These are phyloP conservation scores for Caretta caretta DNA, from an alignment of 2,113 vertebrate genomes.

Conservation along the genomic window DNA sequence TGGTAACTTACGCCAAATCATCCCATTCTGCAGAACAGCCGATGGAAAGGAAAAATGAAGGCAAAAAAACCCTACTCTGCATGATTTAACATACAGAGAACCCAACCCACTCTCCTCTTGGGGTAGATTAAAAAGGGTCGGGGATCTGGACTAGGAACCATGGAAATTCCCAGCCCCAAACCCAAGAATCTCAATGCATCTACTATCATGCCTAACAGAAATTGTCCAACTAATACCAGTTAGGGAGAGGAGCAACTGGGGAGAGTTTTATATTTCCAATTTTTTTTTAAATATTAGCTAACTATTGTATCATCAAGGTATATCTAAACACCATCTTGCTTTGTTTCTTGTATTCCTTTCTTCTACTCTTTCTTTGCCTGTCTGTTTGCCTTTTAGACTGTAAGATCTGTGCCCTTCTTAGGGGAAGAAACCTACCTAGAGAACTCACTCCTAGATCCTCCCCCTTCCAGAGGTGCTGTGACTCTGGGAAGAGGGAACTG, in stretches of 20 bases:
- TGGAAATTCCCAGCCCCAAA: not conserved
- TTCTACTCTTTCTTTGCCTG: not conserved
- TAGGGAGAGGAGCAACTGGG: not conserved
- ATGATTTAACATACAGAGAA: not conserved
- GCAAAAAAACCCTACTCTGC: not conserved
- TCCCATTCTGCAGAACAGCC: not conserved
- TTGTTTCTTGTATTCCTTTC: not conserved
- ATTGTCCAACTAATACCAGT: not conserved
- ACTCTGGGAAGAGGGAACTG: not conserved
- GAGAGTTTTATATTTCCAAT: not conserved
- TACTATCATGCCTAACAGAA: not conserved
- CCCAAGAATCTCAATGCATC: not conserved
- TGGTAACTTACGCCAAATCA: not conserved
- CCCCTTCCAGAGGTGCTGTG: slow-evolving; percentile 4
- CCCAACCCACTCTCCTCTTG: not conserved
- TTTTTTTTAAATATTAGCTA: not conserved
- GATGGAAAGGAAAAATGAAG: not conserved
- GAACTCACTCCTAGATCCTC: not conserved
- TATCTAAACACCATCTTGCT: not conserved
- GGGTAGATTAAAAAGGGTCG: not conserved
- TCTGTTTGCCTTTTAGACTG: not conserved
- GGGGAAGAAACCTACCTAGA: not conserved
- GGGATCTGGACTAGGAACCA: not conserved
- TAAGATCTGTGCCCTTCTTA: not conserved
- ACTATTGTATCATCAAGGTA: not conserved